phyloP scores from a whole-genome alignment of 2,888 invertebrate species.

The Apodemia mormo region DNA sequence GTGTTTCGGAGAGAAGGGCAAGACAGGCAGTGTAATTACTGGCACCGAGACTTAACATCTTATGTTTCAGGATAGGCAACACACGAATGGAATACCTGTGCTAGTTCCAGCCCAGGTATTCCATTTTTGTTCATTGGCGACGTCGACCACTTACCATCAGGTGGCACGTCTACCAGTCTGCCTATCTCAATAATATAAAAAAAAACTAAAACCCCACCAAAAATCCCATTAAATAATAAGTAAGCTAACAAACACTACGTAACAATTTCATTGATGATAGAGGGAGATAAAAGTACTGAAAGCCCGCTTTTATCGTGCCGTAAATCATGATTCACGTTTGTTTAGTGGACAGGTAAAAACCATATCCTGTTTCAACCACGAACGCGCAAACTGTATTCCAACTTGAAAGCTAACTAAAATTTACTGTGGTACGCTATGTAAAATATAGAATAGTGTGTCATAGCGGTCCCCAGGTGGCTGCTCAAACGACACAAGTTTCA shows the following conservation, averaged over 20 bases:
- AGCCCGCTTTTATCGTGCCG: constrained; percentile 30
- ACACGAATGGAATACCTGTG: too few relatives aligned
- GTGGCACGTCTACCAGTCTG: too few relatives aligned
- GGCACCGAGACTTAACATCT: too few relatives aligned
- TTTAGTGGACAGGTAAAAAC: constrained; percentile 31
- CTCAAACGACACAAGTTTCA: constrained; percentile 74
- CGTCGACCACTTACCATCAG: too few relatives aligned
- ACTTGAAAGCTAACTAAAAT: constrained; percentile 47
- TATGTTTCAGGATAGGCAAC: too few relatives aligned
- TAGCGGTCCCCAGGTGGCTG: constrained; percentile 67
- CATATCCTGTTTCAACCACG: constrained; percentile 21
- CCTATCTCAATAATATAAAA: too few relatives aligned
- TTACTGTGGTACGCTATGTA: constrained; percentile 62
- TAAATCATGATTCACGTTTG: constrained; percentile 32
- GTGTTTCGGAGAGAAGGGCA: too few relatives aligned
- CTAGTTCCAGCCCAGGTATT: too few relatives aligned
- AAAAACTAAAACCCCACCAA: neutral
- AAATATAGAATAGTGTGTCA: constrained; percentile 68
- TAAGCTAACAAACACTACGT: constrained; percentile 7
- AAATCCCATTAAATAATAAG: constrained; percentile 1
- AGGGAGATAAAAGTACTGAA: constrained; percentile 20
- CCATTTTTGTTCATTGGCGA: too few relatives aligned
- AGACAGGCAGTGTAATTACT: too few relatives aligned
- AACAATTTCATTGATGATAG: constrained; percentile 17
- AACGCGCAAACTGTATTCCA: constrained; percentile 13